Base-by-base conservation (phyloP, 2,888 invertebrate genomes). In the Cynaeus angustus region DNA sequence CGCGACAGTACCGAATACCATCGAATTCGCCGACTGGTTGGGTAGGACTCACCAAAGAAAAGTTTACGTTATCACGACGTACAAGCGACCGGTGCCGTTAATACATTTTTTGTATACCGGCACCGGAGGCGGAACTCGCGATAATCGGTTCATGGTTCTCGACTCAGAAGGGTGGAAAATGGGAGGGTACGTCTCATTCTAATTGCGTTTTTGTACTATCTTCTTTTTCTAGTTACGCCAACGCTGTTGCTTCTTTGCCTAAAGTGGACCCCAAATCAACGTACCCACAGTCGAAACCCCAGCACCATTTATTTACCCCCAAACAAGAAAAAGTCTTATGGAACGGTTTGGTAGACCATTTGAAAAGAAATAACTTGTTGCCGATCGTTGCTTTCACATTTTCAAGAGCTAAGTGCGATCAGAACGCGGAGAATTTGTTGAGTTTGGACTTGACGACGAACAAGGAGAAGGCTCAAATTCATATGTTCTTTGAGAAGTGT, bases 1-100 rank as follows among this genome's bases (percentile, higher is more conserved):
- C 82, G 99, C 99, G 0, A 99, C 99, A 0, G 99, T 99, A 16
- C 99, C 99, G 0, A 99, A 99, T 84, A 94, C 97, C 0, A 87
- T 96, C 71, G 95, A 98, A 84, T 96, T 99, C 86, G 99, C 99
- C 0, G 92, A 95, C 82, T 96, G 96, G 96, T 92, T 96, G 28
- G 96, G 96, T 0, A 89, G 91, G 74, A 95, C 93, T 0, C 95
- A 95, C 85, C 92, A 94, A 79, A 90, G 94, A 69, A 96, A 94
- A 82, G 94, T 94, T 65, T 97, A 94, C 82, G 99, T 99, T 0
- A 95, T 99, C 8, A 96, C 94, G 69, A 99, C 99, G 0, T 86
- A 90, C 0, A 95, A 97, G 80, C 88, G 99, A 64, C 99, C 99
- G 0, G 97, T 99, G 0, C 99, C 99, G 0, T 86, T 99, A 43